Conservation (phyloP, 2,888 invertebrate genomes). For the Odontocerum albicorne region DNA sequence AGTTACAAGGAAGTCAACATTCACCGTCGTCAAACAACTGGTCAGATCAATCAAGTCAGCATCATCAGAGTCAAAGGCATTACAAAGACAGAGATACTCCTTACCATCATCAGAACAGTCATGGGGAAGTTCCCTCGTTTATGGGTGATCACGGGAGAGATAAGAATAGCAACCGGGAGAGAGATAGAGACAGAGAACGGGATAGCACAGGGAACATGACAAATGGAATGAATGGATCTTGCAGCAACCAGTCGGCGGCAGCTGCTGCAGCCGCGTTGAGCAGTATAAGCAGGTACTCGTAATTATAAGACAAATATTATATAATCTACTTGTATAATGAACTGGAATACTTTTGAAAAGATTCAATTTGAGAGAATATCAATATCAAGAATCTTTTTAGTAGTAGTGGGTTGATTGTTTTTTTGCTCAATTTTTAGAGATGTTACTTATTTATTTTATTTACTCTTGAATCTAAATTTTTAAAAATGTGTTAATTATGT, state of each 20-base stretch:
- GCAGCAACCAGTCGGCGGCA: slow-evolving; percentile 49
- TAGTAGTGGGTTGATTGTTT: too few relatives aligned
- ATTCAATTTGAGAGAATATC: too few relatives aligned
- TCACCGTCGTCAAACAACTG: slow-evolving; percentile 50
- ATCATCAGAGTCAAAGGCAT: slow-evolving; percentile 46
- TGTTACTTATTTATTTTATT: too few relatives aligned
- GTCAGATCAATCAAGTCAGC: slow-evolving; percentile 49
- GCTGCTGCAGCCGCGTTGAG: slow-evolving; percentile 63
- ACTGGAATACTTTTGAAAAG: too few relatives aligned
- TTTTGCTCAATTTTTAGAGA: too few relatives aligned
- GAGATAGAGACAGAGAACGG: slow-evolving; percentile 54
- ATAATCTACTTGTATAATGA: too few relatives aligned
- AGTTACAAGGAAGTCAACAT: slow-evolving; percentile 45
- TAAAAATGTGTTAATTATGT: too few relatives aligned
- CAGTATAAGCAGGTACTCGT: slow-evolving; percentile 63
- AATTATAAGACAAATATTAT: neutral
- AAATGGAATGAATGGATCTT: slow-evolving; percentile 35
- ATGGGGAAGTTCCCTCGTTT: slow-evolving; percentile 41
- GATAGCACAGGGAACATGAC: slow-evolving; percentile 44
- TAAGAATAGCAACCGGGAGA: slow-evolving; percentile 50
- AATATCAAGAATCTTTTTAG: too few relatives aligned
- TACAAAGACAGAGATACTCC: slow-evolving; percentile 54
- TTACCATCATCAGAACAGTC: slow-evolving; percentile 43
- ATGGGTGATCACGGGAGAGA: slow-evolving; percentile 32
- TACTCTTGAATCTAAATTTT: too few relatives aligned